A percentile compares a stretch with the other conserved stretches of the same genome.
These are phyloP conservation scores for Scolopax bukidnonensis DNA, from an alignment of 2,797 vertebrate genomes.

Conservation along the genomic window DNA sequence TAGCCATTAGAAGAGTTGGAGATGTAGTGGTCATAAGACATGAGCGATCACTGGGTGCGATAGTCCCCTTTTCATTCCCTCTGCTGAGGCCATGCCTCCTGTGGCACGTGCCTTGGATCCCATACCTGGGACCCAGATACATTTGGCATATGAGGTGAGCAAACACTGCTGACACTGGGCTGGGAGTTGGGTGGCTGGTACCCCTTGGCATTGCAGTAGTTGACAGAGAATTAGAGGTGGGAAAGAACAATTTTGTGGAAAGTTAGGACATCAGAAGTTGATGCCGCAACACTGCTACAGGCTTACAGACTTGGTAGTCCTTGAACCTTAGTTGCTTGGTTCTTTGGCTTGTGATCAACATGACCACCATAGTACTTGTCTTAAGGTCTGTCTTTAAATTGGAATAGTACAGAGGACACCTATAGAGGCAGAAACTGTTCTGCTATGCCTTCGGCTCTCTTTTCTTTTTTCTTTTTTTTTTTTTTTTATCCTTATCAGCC, in stretches of 20 bases:
- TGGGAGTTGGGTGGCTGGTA: background rate
- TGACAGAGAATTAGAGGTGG: background rate
- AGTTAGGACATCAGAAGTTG: background rate
- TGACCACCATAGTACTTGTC: background rate
- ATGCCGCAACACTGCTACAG: background rate
- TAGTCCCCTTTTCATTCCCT: background rate
- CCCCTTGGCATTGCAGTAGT: background rate
- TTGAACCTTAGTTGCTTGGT: background rate
- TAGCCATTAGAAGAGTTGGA: background rate
- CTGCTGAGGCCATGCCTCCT: background rate
- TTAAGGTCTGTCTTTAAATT: background rate
- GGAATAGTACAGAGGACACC: background rate
- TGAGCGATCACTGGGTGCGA: rapidly evolving
- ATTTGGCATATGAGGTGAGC: background rate
- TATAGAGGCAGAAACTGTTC: background rate
- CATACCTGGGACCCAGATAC: background rate
- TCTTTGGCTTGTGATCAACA: background rate
- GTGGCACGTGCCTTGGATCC: background rate
- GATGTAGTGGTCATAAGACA: background rate
- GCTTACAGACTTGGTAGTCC: background rate
- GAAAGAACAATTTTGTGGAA: background rate
- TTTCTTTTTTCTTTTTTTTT: background rate
- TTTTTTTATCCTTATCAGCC: background rate
- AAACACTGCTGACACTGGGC: rapidly evolving
- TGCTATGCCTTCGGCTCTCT: background rate